Base-by-base conservation (phyloP, 2,797 vertebrate genomes). In the Heliangelus exortis region DNA sequence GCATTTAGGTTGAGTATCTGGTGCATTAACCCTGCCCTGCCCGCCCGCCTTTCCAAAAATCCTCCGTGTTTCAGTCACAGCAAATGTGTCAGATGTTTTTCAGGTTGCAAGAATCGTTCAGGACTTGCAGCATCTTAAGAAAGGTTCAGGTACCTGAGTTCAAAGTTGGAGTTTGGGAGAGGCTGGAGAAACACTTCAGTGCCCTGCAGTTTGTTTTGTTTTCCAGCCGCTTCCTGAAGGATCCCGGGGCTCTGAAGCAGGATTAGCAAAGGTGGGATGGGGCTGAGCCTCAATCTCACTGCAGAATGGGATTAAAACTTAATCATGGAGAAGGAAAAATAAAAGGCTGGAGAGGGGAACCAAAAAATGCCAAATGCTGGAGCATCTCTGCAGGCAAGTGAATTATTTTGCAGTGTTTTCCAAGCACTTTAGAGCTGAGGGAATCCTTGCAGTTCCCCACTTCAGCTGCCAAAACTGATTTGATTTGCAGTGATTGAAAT, bases 91-190 rank as follows among this genome's bases (percentile, higher is more conserved):
- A 34, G n/a, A 10, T 4, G 17, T 22, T 48, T 10, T 66, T 54
- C 0, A 0, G n/a, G 19, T 3, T 45, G 48, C 4, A 3, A 51
- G 57, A 81, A 15, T 15, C 2, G 0, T 51, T 58, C 29, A 1
- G 43, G 76, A 5, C 28, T 17, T 21, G 25, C 25, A 20, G 55
- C 5, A 25, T 8, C 34, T 75, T 55, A 17, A 13, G 0, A 53
- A 50, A 62, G 55, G 34, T 47, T 54, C 6, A 2, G 31, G 23
- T 16, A 25, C 6, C 20, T 36, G 23, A 0, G 0, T 17, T 61
- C 59, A 26, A 51, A 77, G 23, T 16, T 48, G 50, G 50, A 73
- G 26, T 8, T 58, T 41, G 5, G 17, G 26, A 22, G 12, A 51
- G 58, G 31, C 15, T 65, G 34, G 39, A 48, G 29, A 48, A 6